Conservation (phyloP, 92 coral and sea anemone species). For the Epizoanthus ramosus region DNA sequence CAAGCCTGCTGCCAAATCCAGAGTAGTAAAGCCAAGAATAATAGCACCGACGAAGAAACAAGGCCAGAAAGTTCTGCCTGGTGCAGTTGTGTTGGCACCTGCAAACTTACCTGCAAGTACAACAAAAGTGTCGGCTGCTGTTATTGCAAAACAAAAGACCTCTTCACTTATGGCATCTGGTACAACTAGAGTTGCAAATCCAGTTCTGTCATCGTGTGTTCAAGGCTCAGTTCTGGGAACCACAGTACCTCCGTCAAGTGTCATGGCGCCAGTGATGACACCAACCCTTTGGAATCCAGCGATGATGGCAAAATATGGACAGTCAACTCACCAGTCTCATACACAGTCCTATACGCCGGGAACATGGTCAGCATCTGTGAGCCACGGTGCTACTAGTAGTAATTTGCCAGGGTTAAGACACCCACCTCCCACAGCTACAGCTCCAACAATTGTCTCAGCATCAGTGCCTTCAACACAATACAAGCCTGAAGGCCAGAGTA, state of each 20-base stretch:
- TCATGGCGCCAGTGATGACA: conserved; percentile 34
- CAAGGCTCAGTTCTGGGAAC: conserved; percentile 24
- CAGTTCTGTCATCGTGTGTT: neutral
- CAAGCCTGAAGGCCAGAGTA: conserved; percentile 26
- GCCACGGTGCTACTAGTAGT: conserved; percentile 6
- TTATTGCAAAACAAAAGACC: neutral
- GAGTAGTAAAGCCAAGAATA: conserved; percentile 29
- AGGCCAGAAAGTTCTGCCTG: conserved; percentile 39
- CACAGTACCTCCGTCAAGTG: conserved; percentile 25
- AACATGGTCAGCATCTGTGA: conserved; percentile 27
- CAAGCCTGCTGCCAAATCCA: conserved; percentile 41
- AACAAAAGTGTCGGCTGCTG: neutral
- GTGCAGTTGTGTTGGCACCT: neutral
- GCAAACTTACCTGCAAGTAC: neutral
- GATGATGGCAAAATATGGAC: conserved; percentile 35
- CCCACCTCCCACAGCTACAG: conserved; percentile 44
- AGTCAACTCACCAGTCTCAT: conserved; percentile 18
- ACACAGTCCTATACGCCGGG: conserved; percentile 27
- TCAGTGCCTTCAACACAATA: neutral
- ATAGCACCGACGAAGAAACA: conserved; percentile 61
- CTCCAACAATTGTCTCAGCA: conserved; percentile 30
- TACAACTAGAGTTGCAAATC: conserved; percentile 6
- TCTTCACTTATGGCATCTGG: neutral
- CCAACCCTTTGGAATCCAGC: conserved; percentile 40
- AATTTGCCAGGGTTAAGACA: conserved; percentile 33